phyloP scores from a whole-genome alignment of 2,888 invertebrate genomes.

The Synanthedon formicaeformis region DNA sequence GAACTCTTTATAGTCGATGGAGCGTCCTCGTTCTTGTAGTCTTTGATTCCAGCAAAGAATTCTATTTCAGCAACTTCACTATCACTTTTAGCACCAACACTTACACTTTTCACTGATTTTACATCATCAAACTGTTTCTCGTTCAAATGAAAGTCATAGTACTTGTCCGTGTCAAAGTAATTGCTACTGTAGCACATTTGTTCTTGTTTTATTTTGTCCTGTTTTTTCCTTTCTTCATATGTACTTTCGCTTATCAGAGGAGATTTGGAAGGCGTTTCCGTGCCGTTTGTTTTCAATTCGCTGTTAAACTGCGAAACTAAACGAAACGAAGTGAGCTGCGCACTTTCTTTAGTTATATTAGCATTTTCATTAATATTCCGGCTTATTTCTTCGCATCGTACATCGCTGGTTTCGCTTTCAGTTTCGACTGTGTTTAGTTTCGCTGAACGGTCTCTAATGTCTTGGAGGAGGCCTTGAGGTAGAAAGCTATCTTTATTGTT shows the following conservation, averaged over 20 bases:
- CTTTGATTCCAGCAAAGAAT: slow-evolving; percentile 84
- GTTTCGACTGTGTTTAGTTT: slow-evolving; percentile 61
- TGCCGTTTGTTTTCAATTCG: slow-evolving; percentile 37
- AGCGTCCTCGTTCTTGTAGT: slow-evolving; percentile 73
- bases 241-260: slow-evolving; percentile 75
- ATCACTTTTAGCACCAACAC: slow-evolving; percentile 48
- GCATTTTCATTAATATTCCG: slow-evolving; percentile 61
- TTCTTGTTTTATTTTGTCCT: slow-evolving; percentile 58
- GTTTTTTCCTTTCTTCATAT: slow-evolving; percentile 74
- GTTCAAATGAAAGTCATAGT: slow-evolving; percentile 85
- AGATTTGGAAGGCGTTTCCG: slow-evolving; percentile 44
- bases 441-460: slow-evolving; percentile 75
- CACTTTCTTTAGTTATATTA: slow-evolving; percentile 61
- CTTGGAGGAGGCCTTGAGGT: slow-evolving; percentile 76
- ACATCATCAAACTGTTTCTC: slow-evolving; percentile 73
- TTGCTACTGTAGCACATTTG: slow-evolving; percentile 61
- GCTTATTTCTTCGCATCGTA: slow-evolving; percentile 36
- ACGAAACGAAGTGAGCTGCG: slow-evolving; percentile 63
- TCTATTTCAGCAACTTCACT: slow-evolving; percentile 69
- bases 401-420: slow-evolving; percentile 47
- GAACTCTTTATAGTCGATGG: slow-evolving; percentile 88
- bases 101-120: slow-evolving; percentile 51
- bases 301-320: slow-evolving; percentile 63
- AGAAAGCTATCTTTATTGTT: slow-evolving; percentile 66
- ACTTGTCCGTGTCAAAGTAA: slow-evolving; percentile 81